phyloP scores from a whole-genome alignment of 2,797 vertebrate genomes.

The Malacoctenus gilli region DNA sequence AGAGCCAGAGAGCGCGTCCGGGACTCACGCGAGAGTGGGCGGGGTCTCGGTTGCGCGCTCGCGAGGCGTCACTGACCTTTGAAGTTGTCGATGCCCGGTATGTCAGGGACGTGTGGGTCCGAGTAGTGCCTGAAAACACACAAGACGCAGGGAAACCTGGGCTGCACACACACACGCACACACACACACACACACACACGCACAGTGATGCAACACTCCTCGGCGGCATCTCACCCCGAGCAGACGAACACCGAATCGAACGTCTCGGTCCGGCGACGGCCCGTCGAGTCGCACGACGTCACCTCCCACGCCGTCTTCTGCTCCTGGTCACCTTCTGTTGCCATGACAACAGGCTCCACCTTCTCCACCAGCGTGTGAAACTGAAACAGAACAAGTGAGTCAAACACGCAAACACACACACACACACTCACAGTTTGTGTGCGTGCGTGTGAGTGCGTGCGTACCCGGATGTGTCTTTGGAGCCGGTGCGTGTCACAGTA shows the following conservation, averaged over 20 bases:
- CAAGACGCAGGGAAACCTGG: too few relatives aligned
- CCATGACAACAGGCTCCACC: constrained; percentile 68
- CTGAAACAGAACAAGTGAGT: too few relatives aligned
- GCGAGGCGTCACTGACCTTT: constrained; percentile 72
- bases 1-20: not conserved
- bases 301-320: constrained; percentile 74
- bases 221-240: constrained; percentile 66
- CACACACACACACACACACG: too few relatives aligned
- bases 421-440: too few relatives aligned
- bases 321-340: constrained; percentile 23
- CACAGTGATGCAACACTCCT: too few relatives aligned
- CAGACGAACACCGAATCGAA: constrained; percentile 80
- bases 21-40: too few relatives aligned
- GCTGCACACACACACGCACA: too few relatives aligned
- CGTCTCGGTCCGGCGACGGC: constrained; percentile 57
- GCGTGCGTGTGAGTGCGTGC: not conserved
- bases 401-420: too few relatives aligned
- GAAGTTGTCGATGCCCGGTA: constrained; percentile 80
- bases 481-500: constrained; percentile 74
- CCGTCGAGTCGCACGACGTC: constrained; percentile 62
- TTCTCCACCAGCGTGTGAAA: constrained; percentile 78
- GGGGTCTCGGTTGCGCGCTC: too few relatives aligned
- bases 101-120: constrained; percentile 76
- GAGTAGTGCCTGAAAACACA: constrained; percentile 79
- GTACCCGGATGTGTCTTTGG: constrained; percentile 72